Percentiles rank a stretch among this genome's conserved stretches.
These are phyloP conservation scores for Drosophila nebulosa DNA, from an alignment of 1,140 invertebrate species.

Conservation along the genomic window DNA sequence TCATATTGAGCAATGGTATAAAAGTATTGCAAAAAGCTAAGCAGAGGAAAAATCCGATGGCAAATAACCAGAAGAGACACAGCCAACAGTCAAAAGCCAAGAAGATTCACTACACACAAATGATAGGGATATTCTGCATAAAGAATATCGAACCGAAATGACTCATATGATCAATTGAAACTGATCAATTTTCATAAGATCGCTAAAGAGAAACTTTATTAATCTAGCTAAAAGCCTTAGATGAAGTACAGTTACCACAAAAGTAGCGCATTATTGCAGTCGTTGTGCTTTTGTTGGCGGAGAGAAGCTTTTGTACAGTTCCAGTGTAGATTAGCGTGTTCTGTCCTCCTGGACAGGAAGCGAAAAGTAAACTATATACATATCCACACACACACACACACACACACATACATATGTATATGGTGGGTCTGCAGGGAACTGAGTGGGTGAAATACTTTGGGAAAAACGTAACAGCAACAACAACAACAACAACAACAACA, in stretches of 20 bases:
- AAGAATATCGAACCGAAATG: too few relatives aligned
- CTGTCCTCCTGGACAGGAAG: slow-evolving; percentile 5
- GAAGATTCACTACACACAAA: neutral
- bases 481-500: neutral
- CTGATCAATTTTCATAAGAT: too few relatives aligned
- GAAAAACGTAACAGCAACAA: slow-evolving; percentile 42
- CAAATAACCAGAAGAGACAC: slow-evolving; percentile 4
- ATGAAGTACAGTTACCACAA: too few relatives aligned
- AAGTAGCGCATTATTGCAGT: neutral
- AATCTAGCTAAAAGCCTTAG: too few relatives aligned
- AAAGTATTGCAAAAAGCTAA: slow-evolving; percentile 67
- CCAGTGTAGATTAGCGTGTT: neutral
- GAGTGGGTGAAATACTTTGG: slow-evolving; percentile 45
- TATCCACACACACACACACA: neutral
- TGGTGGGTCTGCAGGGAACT: neutral
- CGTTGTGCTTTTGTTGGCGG: neutral
- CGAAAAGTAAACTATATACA: neutral
- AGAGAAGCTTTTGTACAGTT: neutral
- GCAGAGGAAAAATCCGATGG: slow-evolving; percentile 11
- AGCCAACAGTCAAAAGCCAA: neutral
- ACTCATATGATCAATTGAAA: too few relatives aligned
- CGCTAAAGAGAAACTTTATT: too few relatives aligned
- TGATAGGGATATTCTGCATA: neutral
- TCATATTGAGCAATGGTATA: slow-evolving; percentile 76
- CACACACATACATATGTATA: neutral